phyloP scores from a whole-genome alignment of 2,797 vertebrate species.

The Spheniscus humboldti region DNA sequence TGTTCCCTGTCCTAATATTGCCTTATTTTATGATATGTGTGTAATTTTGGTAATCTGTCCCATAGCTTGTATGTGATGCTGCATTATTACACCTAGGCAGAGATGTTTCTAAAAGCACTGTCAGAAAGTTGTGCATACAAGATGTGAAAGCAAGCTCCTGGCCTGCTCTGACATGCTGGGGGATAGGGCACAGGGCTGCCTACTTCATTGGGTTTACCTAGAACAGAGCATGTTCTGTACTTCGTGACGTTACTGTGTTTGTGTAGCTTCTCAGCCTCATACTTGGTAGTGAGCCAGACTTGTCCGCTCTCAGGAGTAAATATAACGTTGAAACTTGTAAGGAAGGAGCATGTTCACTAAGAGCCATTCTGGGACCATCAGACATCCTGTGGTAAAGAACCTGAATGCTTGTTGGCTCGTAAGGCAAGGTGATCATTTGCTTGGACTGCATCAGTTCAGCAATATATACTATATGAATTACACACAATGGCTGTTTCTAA shows the following conservation, averaged over 20 bases:
- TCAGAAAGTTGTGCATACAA: neutral
- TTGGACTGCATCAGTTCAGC: neutral
- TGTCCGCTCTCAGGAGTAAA: neutral
- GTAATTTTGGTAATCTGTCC: neutral
- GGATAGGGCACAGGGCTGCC: rapidly evolving
- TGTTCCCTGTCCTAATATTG: neutral
- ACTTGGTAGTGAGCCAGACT: neutral
- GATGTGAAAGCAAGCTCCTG: neutral
- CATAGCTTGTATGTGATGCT: neutral
- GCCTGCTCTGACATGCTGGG: rapidly evolving
- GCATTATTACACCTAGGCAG: neutral
- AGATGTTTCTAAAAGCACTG: neutral
- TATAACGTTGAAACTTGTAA: neutral
- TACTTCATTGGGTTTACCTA: neutral
- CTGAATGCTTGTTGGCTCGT: neutral
- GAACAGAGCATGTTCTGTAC: neutral
- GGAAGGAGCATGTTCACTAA: neutral
- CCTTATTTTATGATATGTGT: neutral
- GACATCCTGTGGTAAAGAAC: neutral
- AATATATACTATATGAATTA: neutral
- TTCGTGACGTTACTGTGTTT: neutral
- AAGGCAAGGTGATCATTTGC: neutral
- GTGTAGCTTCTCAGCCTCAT: neutral
- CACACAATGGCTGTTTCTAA: neutral
- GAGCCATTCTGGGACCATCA: neutral